Evolutionary conservation across 2,113 vertebrate genomes (phyloP).

Genomic region (Microtus montanus): DNA sequence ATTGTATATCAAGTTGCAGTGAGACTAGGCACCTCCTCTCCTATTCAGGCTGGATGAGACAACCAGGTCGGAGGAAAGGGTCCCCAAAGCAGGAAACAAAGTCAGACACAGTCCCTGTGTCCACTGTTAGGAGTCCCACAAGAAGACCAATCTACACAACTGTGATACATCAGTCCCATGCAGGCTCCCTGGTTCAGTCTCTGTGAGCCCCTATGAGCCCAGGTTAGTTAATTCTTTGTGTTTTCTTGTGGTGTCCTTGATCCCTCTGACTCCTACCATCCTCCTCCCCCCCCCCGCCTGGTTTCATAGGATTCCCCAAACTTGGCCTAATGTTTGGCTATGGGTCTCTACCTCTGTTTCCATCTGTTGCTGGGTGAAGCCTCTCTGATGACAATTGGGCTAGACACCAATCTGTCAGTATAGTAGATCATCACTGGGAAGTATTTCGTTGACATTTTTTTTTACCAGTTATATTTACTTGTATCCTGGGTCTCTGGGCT

Average conservation of each 20-base stretch:
- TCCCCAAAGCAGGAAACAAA: not conserved
- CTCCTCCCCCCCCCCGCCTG: fast-evolving
- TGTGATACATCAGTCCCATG: not conserved
- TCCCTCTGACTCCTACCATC: not conserved
- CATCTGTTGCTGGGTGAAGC: not conserved
- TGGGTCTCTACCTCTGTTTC: not conserved
- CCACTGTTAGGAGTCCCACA: not conserved
- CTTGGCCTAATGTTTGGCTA: not conserved
- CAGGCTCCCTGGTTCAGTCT: not conserved
- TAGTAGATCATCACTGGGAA: not conserved
- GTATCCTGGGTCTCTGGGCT: not conserved
- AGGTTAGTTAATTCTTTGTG: not conserved
- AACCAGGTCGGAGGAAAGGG: not conserved
- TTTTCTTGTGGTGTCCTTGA: not conserved
- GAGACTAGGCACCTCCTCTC: not conserved
- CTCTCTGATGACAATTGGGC: not conserved
- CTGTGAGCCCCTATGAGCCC: not conserved
- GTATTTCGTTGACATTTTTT: not conserved
- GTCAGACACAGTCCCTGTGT: not conserved
- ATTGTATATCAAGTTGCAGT: not conserved
- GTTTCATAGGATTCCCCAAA: not conserved
- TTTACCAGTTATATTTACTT: not conserved
- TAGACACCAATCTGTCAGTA: not conserved
- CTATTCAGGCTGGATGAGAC: not conserved
- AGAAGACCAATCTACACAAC: not conserved